phyloP scores from a whole-genome alignment of 2,113 vertebrate species.

The Hypomesus transpacificus region DNA sequence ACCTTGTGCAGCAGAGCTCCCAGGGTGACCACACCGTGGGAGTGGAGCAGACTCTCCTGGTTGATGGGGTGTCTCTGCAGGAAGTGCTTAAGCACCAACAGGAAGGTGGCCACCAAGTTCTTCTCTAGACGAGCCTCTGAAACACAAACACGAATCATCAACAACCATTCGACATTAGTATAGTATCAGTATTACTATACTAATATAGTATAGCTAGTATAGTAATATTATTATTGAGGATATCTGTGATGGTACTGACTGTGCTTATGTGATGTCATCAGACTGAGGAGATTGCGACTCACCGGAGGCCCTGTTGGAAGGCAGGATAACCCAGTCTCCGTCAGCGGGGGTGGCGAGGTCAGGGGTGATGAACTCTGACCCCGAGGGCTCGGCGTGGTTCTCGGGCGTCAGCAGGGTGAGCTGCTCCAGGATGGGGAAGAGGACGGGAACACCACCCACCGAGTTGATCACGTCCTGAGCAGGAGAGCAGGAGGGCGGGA shows the following conservation, averaged over 20 bases:
- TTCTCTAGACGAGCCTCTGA: conserved; percentile 94
- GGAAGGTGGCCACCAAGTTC: conserved; percentile 89
- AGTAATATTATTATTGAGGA: no score
- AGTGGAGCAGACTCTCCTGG: conserved; percentile 90
- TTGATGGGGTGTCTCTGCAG: conserved; percentile 91
- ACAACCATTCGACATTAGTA: neutral
- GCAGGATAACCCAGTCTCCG: conserved; percentile 84
- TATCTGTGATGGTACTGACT: no score
- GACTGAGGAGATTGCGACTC: neutral
- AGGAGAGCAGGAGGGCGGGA: neutral
- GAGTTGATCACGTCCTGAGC: conserved; percentile 93
- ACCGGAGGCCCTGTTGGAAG: conserved; percentile 92
- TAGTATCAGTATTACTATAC: no score
- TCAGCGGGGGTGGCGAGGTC: conserved; percentile 81
- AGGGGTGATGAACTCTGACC: conserved; percentile 71
- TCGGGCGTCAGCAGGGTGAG: conserved; percentile 72
- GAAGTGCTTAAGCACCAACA: conserved; percentile 92
- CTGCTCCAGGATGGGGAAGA: conserved; percentile 92
- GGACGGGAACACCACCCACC: conserved; percentile 85
- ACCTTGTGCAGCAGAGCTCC: conserved; percentile 94
- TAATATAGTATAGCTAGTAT: no score
- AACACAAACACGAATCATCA: conserved; percentile 15
- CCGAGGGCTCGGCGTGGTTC: conserved; percentile 64
- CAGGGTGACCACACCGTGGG: conserved; percentile 81
- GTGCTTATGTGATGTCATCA: no score